Percentiles rank a stretch among this genome's conserved stretches.
phyloP scores from a whole-genome alignment of 2,113 vertebrate species.

The Ellobius talpinus region DNA sequence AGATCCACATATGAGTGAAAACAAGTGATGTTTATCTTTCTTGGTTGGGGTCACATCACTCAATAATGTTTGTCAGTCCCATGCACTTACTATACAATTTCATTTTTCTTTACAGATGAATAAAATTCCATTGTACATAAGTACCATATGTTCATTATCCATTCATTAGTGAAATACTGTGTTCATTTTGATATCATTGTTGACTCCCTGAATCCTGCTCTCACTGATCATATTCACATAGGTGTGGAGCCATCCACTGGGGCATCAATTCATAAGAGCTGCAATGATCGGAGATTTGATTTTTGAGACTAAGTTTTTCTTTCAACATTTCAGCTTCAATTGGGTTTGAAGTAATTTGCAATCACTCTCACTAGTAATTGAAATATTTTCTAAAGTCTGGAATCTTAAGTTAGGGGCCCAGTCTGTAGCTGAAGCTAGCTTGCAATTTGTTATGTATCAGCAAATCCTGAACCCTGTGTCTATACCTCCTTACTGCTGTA shows the following conservation, averaged over 20 bases:
- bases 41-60: neutral
- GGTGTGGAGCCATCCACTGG: neutral
- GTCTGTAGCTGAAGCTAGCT: neutral
- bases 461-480: neutral
- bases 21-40: neutral
- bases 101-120: neutral
- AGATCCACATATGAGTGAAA: neutral
- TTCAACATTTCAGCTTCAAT: neutral
- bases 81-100: neutral
- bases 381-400: neutral
- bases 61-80: neutral
- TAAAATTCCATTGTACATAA: neutral
- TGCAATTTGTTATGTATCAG: neutral
- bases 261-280: neutral
- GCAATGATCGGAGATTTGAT: neutral
- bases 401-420: neutral
- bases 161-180: neutral
- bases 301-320: neutral
- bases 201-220: neutral
- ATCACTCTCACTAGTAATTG: neutral
- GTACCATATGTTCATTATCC: neutral
- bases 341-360: neutral
- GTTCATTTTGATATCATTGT: neutral
- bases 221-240: neutral
- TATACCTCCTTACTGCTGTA: neutral